Percentiles rank a stretch among this genome's conserved stretches.
These are phyloP conservation scores for Cheilosia grossa DNA, from an alignment of 2,888 invertebrate species.

Conservation along the genomic window DNA sequence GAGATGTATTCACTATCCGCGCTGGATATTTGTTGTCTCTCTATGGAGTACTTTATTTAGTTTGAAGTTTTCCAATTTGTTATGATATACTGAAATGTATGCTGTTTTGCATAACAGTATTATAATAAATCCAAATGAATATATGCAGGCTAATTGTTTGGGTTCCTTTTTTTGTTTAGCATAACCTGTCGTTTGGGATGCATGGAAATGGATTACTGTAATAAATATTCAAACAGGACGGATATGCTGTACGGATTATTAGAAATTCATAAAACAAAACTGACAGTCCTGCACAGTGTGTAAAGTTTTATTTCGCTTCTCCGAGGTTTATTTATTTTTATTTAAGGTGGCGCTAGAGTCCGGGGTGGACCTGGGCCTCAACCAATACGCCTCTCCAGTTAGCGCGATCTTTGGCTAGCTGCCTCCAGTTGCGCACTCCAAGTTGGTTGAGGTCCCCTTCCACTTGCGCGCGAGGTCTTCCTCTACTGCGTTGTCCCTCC, in stretches of 20 bases:
- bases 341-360: too few relatives aligned
- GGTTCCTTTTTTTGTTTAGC: background rate
- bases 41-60: conserved; percentile 12
- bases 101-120: conserved; percentile 43
- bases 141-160: conserved; percentile 25
- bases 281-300: background rate
- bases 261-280: background rate
- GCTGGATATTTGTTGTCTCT: conserved; percentile 19
- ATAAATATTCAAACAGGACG: background rate
- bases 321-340: too few relatives aligned
- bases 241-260: background rate
- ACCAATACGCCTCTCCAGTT: too few relatives aligned
- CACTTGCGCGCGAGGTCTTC: too few relatives aligned
- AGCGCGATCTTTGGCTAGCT: too few relatives aligned
- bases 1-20: background rate
- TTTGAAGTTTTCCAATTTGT: conserved; percentile 26
- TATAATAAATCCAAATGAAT: conserved; percentile 41
- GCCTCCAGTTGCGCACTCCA: too few relatives aligned
- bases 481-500: too few relatives aligned
- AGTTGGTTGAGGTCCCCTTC: too few relatives aligned
- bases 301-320: too few relatives aligned
- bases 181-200: background rate
- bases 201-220: background rate
- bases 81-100: conserved; percentile 43
- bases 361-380: too few relatives aligned